A percentile compares a stretch with the other conserved stretches of the same genome.
These are phyloP conservation scores for Brachypterus glaber DNA, from an alignment of 2,888 invertebrate species.

Conservation along the genomic window DNA sequence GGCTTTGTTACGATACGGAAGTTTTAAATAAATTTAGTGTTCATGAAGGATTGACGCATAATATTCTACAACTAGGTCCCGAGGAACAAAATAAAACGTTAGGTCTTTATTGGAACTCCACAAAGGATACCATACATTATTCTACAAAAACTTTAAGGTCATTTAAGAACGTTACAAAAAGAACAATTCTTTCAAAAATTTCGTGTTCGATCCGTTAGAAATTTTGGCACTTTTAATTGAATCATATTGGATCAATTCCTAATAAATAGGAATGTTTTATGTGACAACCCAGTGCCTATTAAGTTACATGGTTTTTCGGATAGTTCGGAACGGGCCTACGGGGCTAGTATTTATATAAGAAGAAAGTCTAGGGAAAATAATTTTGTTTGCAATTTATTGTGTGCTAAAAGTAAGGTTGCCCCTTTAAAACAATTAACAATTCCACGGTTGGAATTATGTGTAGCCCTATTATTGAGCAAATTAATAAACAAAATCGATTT, in stretches of 20 bases:
- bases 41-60: neutral
- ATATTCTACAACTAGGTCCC: neutral
- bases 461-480: slow-evolving; percentile 13
- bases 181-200: slow-evolving; percentile 10
- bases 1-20: slow-evolving; percentile 4
- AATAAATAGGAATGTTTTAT: slow-evolving; percentile 7
- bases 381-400: slow-evolving; percentile 7
- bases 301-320: slow-evolving; percentile 17
- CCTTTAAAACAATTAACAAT: slow-evolving; percentile 14
- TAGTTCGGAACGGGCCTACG: slow-evolving; percentile 11
- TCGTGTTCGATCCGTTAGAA: no score
- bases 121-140: no score
- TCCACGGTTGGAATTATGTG: slow-evolving; percentile 17
- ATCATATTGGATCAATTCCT: slow-evolving; percentile 10
- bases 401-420: slow-evolving; percentile 14
- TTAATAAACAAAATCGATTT: no score
- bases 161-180: neutral
- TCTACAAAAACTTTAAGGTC: no score
- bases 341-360: slow-evolving; percentile 13
- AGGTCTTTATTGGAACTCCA: slow-evolving; percentile 9
- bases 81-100: slow-evolving; percentile 3
- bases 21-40: slow-evolving; percentile 3
- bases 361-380: neutral
- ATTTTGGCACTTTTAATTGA: slow-evolving; percentile 11
- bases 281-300: neutral